phyloP scores from a whole-genome alignment of 2,888 invertebrate genomes.

The Nomada fucata region DNA sequence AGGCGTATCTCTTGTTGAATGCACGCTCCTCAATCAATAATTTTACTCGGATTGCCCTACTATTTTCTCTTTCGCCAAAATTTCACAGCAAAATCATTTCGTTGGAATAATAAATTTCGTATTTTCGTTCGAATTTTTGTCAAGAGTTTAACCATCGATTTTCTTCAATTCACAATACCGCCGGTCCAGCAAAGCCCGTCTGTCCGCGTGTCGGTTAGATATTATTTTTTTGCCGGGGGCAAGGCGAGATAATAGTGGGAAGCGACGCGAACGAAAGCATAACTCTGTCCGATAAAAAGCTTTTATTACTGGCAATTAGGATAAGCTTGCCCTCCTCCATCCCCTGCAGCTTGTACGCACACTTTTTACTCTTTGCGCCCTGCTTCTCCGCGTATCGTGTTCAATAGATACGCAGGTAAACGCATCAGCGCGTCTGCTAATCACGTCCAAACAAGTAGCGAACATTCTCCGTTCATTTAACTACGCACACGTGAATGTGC shows the following conservation, averaged over 20 bases:
- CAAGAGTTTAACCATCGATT: constrained; percentile 2
- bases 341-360: constrained; percentile 29
- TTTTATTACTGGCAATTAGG: constrained; percentile 82
- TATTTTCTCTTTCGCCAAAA: neutral
- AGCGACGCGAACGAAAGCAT: constrained; percentile 72
- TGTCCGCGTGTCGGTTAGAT: constrained; percentile 67
- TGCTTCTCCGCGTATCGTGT: constrained; percentile 26
- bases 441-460: neutral
- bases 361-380: constrained; percentile 39
- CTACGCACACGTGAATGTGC: too few species aligned
- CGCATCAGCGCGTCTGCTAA: constrained; percentile 18
- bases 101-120: neutral
- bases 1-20: neutral
- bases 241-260: constrained; percentile 67
- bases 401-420: constrained; percentile 28
- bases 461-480: neutral
- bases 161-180: constrained; percentile 11
- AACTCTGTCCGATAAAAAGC: constrained; percentile 79
- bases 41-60: too few species aligned
- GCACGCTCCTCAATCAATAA: neutral
- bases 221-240: constrained; percentile 74
- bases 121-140: neutral
- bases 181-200: constrained; percentile 45
- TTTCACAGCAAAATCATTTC: neutral
- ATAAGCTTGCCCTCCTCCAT: constrained; percentile 72